A percentile compares a stretch with the other conserved stretches of the same genome.
These are phyloP conservation scores for Tethea ocularis DNA, from an alignment of 2,888 invertebrate genomes.

Conservation along the genomic window DNA sequence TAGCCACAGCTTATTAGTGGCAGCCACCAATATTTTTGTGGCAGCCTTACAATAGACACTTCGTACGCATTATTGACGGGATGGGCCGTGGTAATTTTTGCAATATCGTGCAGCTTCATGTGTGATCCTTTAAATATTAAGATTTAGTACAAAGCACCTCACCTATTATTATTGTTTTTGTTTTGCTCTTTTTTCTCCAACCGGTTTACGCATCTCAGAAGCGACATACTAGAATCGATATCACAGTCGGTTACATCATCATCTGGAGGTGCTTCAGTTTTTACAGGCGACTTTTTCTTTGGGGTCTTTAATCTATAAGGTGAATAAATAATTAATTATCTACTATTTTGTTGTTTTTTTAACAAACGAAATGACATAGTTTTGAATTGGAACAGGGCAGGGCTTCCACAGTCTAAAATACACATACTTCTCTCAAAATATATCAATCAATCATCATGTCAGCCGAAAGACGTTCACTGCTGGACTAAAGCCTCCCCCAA, in stretches of 20 bases:
- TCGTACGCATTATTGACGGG: too few species aligned
- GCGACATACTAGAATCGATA: slow-evolving; percentile 53
- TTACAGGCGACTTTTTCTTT: slow-evolving; percentile 29
- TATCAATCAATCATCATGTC: too few species aligned
- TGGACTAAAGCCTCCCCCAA: too few species aligned
- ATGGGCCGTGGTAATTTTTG: neutral
- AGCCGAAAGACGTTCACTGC: too few species aligned
- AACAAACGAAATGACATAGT: too few species aligned
- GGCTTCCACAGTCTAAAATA: too few species aligned
- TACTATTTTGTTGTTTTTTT: too few species aligned
- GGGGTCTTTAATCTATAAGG: neutral
- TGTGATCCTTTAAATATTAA: neutral
- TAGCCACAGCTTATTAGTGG: neutral
- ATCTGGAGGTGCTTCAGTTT: slow-evolving; percentile 24
- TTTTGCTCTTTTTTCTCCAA: slow-evolving; percentile 25
- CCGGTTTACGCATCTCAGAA: slow-evolving; percentile 47
- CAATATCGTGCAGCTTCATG: too few species aligned
- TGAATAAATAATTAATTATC: neutral
- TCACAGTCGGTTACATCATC: slow-evolving; percentile 47
- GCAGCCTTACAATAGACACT: too few species aligned
- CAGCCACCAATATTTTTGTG: neutral
- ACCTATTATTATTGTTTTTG: slow-evolving; percentile 1
- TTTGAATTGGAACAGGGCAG: too few species aligned
- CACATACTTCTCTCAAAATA: too few species aligned
- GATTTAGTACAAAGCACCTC: neutral